Evolutionary conservation across 2,888 invertebrate species (phyloP).

Genomic region (Prionchulus punctatus): DNA sequence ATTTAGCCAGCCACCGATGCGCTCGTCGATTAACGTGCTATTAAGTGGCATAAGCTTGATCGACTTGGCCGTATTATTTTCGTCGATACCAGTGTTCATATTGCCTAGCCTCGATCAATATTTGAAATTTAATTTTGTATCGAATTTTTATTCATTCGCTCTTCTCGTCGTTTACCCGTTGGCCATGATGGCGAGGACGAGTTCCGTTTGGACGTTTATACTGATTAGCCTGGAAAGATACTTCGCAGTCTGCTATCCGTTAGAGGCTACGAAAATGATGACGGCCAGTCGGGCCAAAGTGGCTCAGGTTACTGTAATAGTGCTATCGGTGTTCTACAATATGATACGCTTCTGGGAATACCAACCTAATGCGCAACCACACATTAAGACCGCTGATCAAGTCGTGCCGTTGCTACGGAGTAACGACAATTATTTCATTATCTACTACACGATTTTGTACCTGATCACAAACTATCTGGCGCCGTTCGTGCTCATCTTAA

Average conservation of each 20-base stretch:
- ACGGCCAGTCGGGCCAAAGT: background rate
- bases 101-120: background rate
- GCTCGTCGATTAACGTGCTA: background rate
- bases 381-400: background rate
- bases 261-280: background rate
- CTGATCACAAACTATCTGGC: background rate
- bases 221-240: background rate
- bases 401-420: background rate
- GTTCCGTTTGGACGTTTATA: conserved; percentile 1
- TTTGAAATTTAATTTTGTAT: background rate
- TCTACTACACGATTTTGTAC: background rate
- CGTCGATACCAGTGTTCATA: background rate
- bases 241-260: background rate
- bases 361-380: background rate
- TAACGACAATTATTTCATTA: background rate
- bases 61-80: background rate
- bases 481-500: background rate
- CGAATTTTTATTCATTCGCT: background rate
- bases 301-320: background rate
- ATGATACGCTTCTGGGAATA: background rate
- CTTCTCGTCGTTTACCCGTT: background rate
- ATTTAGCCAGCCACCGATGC: background rate
- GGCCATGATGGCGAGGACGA: background rate
- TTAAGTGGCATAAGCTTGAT: conserved; percentile 1
- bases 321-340: background rate